Conservation (phyloP, 2,888 invertebrate species). For the Podabrus alpinus region DNA sequence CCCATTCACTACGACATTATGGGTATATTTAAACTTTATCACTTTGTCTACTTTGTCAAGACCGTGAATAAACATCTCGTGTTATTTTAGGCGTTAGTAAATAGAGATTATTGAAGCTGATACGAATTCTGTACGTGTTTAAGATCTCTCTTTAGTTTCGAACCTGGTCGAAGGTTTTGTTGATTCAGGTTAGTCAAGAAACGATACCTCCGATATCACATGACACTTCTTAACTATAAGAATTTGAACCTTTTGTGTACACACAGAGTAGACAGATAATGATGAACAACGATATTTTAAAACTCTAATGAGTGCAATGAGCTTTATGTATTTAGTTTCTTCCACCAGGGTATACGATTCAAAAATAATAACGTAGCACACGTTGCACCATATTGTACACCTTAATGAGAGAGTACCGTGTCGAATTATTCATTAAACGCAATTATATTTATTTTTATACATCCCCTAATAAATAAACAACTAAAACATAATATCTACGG, state of each 20-base stretch:
- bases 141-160: slow-evolving; percentile 32
- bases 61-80: slow-evolving; percentile 39
- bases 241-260: slow-evolving; percentile 32
- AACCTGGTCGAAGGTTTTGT: slow-evolving; percentile 36
- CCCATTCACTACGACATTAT: neutral
- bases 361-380: slow-evolving; percentile 10
- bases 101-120: slow-evolving; percentile 43
- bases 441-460: neutral
- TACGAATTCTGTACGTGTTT: slow-evolving; percentile 40
- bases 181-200: slow-evolving; percentile 37
- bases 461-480: neutral
- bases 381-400: slow-evolving; percentile 3
- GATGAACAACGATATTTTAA: slow-evolving; percentile 6
- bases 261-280: slow-evolving; percentile 4
- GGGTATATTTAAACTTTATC: slow-evolving; percentile 28
- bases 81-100: slow-evolving; percentile 45
- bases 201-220: slow-evolving; percentile 33
- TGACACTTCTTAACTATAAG: slow-evolving; percentile 39
- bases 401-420: neutral
- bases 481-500: neutral
- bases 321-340: neutral
- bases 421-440: neutral
- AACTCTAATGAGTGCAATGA: neutral
- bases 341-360: neutral
- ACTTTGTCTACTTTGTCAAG: slow-evolving; percentile 32